Evolutionary conservation across 2,888 invertebrate genomes (phyloP), one percentile per base, ranked within the genome.

Genomic region (Parnassius mnemosyne): DNA sequence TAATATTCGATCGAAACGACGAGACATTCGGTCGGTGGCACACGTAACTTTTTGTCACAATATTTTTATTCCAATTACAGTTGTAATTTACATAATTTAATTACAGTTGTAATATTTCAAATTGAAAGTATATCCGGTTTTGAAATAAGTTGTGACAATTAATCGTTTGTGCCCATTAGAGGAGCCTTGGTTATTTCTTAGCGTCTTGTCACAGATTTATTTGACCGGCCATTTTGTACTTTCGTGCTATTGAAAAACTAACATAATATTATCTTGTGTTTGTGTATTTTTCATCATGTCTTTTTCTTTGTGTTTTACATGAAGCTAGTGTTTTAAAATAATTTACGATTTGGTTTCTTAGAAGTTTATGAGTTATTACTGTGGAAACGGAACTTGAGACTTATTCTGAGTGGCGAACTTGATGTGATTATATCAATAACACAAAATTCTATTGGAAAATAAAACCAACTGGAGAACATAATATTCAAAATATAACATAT

Each of bases 171-270:
- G 66, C 68, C 70, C 73, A 71, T 71, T 79, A 74, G 76, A 73
- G 73, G 67, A 65, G 61, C 51, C 63, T 66, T 34, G 51, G 43
- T 47, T 60, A 56, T 62, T 65, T 62, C 66, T 68, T 65, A 63
- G 65, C 66, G 53, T 53, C 16, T 69, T 64, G 59, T 65, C 66
- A 65, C 66, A 65, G 64, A 65, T 70, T 73, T 73, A 73, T 84
- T 81, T 78, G 71, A 76, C 77, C 88, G 83, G 89, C 89, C 89
- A 89, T 89, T 83, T 89, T 89, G 88, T 83, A 82, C 44, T 42
- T 85, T 83, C 74, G 70, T 74, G 71, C 69, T 70, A 69, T 69
- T 65, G 67, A 70, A 70, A 76, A 71, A 56, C 47, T 52, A n/a
- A 53, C 52, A 47, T 42, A 16, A 1, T 16, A 16, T 16, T 1